Base-by-base conservation (phyloP, 2,888 invertebrate species). In the Beris chalybata region DNA sequence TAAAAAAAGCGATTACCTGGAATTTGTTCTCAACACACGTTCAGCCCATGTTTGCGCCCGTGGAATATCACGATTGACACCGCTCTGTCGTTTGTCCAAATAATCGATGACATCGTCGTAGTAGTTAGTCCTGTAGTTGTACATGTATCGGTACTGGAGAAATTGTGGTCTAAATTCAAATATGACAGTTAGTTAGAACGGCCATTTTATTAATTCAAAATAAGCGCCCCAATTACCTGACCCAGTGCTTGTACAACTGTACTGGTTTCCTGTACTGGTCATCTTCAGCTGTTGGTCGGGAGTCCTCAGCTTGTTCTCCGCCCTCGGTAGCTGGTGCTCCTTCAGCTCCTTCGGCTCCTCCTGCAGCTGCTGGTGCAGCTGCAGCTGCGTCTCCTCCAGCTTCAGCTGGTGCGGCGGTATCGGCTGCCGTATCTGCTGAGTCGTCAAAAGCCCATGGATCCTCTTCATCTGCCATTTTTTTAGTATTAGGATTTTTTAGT, bases 1-100 rank as follows among this genome's bases (percentile, higher is more conserved):
- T 38, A 38, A 22, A 22, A 22, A 22, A 22, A 22, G 1, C 38
- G 9, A 70, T 61, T 71, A 81, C 81, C 77, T 77, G 72, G 70
- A 74, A 81, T 89, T 91, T 9, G 89, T 89, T 72, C 92, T 84
- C 68, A 92, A 84, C 48, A 88, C 89, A 65, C 93, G 86, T 79
- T 93, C 93, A 57, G 89, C 90, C 93, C 93, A 93, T 38, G 92
- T 92, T 81, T 93, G 91, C 13, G 93, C 87, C 65, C 88, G 84
- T 2, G 93, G 93, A 68, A 85, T 83, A 73, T 92, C 92, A 57
- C 89, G 85, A 29, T 75, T 70, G 59, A 87, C 76, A 0, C 93
- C 93, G 71, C 84, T 84, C 79, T 88, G 86, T 73, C 90, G 85
- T 76, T 89, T 87, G 79, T 93, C 89, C 81, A 93, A 80, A 82